Percentiles rank a stretch among this genome's conserved stretches.
Conservation (phyloP, 2,888 invertebrate genomes). For the Drosophila algonquin region DNA sequence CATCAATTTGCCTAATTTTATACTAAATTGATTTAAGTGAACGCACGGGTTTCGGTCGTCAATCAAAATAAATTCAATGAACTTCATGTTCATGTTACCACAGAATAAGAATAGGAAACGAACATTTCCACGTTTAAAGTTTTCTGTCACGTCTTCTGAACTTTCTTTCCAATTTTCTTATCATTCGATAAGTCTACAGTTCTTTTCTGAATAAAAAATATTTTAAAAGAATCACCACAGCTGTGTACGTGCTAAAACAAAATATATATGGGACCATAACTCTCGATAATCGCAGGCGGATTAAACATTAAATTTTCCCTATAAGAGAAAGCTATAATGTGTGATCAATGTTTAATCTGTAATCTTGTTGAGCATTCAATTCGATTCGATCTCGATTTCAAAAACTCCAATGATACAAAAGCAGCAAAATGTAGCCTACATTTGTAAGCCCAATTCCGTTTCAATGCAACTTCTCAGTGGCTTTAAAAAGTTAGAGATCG, state of each 20-base stretch:
- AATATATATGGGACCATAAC: not conserved
- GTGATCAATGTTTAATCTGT: too few species aligned
- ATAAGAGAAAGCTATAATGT: too few species aligned
- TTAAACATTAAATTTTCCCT: too few species aligned
- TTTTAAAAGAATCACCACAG: slow-evolving; percentile 25
- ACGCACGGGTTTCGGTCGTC: slow-evolving; percentile 52
- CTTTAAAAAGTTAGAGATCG: too few species aligned
- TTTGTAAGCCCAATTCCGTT: not conserved
- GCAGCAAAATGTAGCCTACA: too few species aligned
- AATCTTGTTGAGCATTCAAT: too few species aligned
- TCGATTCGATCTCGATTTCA: not conserved
- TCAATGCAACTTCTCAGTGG: not conserved
- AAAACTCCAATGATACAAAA: not conserved
- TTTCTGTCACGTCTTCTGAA: slow-evolving; percentile 12
- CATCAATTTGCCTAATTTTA: slow-evolving; percentile 36
- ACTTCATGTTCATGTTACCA: not conserved
- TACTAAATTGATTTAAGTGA: slow-evolving; percentile 61
- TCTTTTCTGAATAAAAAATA: slow-evolving; percentile 13
- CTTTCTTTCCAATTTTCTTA: slow-evolving; percentile 36
- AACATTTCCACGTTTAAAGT: not conserved
- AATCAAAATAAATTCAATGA: slow-evolving; percentile 53
- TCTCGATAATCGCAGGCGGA: not conserved
- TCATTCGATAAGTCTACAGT: slow-evolving; percentile 21
- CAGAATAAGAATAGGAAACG: slow-evolving; percentile 1
- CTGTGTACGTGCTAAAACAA: slow-evolving; percentile 43